Conservation (phyloP, 2,888 invertebrate genomes). For the Melipona bicolor region DNA sequence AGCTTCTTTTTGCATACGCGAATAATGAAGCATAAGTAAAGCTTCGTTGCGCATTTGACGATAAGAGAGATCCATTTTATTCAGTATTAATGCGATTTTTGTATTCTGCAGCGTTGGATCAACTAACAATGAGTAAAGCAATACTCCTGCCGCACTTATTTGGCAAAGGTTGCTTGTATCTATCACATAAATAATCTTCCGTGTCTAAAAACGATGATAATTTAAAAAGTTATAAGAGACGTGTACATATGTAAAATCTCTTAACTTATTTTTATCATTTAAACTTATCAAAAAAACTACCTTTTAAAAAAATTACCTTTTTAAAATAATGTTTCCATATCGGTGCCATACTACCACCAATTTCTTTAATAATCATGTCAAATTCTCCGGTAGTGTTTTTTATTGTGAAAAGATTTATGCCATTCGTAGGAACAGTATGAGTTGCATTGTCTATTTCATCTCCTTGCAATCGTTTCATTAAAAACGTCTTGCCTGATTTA, state of each 20-base stretch:
- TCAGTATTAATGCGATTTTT: constrained; percentile 89
- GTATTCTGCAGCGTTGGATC: constrained; percentile 89
- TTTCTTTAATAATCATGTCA: constrained; percentile 88
- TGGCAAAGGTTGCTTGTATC: constrained; percentile 94
- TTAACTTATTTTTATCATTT: neutral
- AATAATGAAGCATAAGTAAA: constrained; percentile 91
- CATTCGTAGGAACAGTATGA: constrained; percentile 92
- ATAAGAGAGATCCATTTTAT: constrained; percentile 94
- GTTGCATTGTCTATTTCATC: constrained; percentile 91
- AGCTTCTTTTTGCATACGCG: constrained; percentile 89
- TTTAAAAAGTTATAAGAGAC: neutral
- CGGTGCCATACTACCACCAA: constrained; percentile 93
- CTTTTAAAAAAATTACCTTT: constrained; percentile 77
- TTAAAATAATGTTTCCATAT: constrained; percentile 92
- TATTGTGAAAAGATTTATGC: constrained; percentile 91
- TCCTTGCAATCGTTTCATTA: constrained; percentile 90
- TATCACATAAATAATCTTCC: constrained; percentile 90
- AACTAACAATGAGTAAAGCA: constrained; percentile 91
- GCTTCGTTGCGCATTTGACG: constrained; percentile 95
- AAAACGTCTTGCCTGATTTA: constrained; percentile 92
- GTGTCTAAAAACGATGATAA: constrained; percentile 66
- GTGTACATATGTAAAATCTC: neutral
- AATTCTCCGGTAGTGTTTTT: constrained; percentile 85
- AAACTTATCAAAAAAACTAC: neutral
- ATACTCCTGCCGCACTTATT: constrained; percentile 93